These are phyloP conservation scores for Lepidothrix coronata DNA, from an alignment of 2,113 vertebrate genomes.

Conservation along the genomic window DNA sequence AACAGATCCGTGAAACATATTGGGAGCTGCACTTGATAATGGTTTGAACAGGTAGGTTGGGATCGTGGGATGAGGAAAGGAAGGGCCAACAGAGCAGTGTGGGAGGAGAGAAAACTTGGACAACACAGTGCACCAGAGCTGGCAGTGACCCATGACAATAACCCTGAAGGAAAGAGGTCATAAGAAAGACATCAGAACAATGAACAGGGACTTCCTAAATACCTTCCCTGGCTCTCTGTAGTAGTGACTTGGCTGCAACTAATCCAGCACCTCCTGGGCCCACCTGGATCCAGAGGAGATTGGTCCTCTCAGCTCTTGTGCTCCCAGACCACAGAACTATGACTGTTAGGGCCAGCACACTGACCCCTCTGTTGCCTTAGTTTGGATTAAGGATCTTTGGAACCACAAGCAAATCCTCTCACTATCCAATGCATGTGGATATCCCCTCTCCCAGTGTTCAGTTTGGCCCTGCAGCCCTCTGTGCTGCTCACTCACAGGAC, in stretches of 20 bases:
- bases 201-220: background rate
- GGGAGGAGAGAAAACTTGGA: background rate
- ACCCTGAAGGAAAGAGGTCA: background rate
- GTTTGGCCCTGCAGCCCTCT: background rate
- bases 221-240: background rate
- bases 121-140: background rate
- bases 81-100: background rate
- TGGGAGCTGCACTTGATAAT: background rate
- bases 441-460: background rate
- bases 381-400: background rate
- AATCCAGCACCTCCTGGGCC: background rate
- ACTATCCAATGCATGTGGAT: fast-evolving
- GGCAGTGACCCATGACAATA: background rate
- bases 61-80: background rate
- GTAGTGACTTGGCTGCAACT: background rate
- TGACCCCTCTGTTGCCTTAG: background rate
- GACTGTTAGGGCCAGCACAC: background rate
- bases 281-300: background rate
- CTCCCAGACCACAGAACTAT: background rate
- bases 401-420: background rate
- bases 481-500: background rate
- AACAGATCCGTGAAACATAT: background rate
- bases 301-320: background rate
- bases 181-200: background rate
- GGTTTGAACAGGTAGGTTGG: background rate